A percentile compares a stretch with the other conserved stretches of the same genome.
These are phyloP conservation scores for Hyposoter didymator DNA, from an alignment of 2,888 invertebrate genomes.

Conservation along the genomic window DNA sequence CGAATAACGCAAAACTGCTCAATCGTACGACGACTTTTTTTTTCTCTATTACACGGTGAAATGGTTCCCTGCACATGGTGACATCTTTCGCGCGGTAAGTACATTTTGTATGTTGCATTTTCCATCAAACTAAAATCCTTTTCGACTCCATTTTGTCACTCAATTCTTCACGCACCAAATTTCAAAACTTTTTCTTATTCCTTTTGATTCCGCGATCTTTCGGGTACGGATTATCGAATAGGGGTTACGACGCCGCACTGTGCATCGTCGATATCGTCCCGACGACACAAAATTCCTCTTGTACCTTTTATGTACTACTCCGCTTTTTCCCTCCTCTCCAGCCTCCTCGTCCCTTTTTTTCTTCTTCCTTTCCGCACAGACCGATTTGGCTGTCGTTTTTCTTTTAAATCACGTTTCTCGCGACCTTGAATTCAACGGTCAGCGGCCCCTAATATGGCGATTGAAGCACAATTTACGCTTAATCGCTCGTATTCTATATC, in stretches of 20 bases:
- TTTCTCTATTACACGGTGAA: constrained; percentile 55
- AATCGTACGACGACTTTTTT: constrained; percentile 32
- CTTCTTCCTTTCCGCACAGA: constrained; percentile 1
- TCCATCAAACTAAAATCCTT: constrained; percentile 5
- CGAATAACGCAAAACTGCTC: constrained; percentile 10
- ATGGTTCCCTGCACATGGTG: constrained; percentile 80
- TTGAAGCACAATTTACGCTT: constrained; percentile 73
- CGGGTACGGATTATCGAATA: constrained; percentile 21
- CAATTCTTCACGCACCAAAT: neutral
- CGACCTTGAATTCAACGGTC: constrained; percentile 74
- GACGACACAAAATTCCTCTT: constrained; percentile 5
- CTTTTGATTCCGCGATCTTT: neutral
- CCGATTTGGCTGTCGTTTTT: constrained; percentile 37
- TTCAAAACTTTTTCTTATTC: neutral
- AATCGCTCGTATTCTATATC: constrained; percentile 45
- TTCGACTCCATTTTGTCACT: constrained; percentile 30
- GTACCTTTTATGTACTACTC: constrained; percentile 20
- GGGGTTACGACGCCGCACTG: constrained; percentile 52
- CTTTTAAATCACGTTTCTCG: constrained; percentile 50
- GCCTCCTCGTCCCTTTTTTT: constrained; percentile 8
- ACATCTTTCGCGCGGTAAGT: constrained; percentile 78
- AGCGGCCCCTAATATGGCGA: constrained; percentile 75
- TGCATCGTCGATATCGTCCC: constrained; percentile 33
- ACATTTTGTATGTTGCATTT: constrained; percentile 47
- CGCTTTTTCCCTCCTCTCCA: neutral